phyloP scores from a whole-genome alignment of 2,888 invertebrate genomes.

The Eulithis prunata region DNA sequence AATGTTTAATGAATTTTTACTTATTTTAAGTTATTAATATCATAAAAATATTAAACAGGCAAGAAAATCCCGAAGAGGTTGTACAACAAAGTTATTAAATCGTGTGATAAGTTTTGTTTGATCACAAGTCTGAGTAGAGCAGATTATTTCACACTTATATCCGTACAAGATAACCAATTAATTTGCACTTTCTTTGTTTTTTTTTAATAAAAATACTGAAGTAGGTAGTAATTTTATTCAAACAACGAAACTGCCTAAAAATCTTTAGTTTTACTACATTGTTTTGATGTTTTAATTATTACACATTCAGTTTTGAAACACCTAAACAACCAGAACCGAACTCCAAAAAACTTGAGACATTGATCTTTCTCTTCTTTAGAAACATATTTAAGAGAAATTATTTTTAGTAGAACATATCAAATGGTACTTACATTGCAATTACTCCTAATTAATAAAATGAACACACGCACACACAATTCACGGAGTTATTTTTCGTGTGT shows the following conservation, averaged over 20 bases:
- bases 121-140: neutral
- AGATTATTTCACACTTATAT: constrained; percentile 7
- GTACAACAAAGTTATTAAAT: neutral
- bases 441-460: constrained; percentile 11
- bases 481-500: constrained; percentile 34
- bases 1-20: no score
- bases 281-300: neutral
- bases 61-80: neutral
- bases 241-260: no score
- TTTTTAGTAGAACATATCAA: neutral
- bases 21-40: neutral
- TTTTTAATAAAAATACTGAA: neutral
- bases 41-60: neutral
- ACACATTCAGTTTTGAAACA: no score
- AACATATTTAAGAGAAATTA: no score
- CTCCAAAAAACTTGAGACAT: no score
- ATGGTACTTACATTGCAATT: constrained; percentile 32
- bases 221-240: neutral
- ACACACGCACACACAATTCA: constrained; percentile 30
- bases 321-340: no score
- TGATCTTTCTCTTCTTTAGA: no score
- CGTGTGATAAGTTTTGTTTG: constrained; percentile 13
- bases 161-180: constrained; percentile 7
- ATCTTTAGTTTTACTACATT: no score
- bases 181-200: neutral